A percentile compares a stretch with the other conserved stretches of the same genome.
phyloP scores from a whole-genome alignment of 2,888 invertebrate species.

The Hirudinaria manillensis region DNA sequence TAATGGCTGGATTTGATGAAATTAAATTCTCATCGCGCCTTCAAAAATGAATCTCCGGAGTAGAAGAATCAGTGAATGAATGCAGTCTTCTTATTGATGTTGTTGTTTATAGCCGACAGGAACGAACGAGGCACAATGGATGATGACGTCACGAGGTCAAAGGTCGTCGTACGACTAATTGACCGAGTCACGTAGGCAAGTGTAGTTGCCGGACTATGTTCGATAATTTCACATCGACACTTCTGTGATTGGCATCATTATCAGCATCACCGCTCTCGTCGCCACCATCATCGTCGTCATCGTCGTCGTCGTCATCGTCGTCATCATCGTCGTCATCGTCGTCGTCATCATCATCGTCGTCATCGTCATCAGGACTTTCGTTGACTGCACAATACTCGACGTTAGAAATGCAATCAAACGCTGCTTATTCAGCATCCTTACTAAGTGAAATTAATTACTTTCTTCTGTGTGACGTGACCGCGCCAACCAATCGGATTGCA shows the following conservation, averaged over 20 bases:
- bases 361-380: neutral
- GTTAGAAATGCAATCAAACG: conserved; percentile 6
- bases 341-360: conserved; percentile 27
- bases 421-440: conserved; percentile 7
- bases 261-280: conserved; percentile 9
- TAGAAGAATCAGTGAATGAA: neutral
- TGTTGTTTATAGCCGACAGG: too few relatives aligned
- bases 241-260: conserved; percentile 12
- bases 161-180: neutral
- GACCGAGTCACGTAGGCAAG: too few relatives aligned
- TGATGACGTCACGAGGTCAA: neutral
- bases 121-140: neutral
- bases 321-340: conserved; percentile 29
- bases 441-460: neutral
- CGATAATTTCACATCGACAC: conserved; percentile 12
- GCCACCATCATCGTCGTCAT: conserved; percentile 20
- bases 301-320: conserved; percentile 27
- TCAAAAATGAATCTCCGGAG: neutral
- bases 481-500: neutral
- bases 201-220: too few relatives aligned
- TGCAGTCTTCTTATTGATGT: neutral
- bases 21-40: too few relatives aligned
- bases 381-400: conserved; percentile 17
- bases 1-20: too few relatives aligned
- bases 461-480: neutral